A percentile compares a stretch with the other conserved stretches of the same genome.
Conservation (phyloP, 2,888 invertebrate genomes). For the Cerastis leucographa region DNA sequence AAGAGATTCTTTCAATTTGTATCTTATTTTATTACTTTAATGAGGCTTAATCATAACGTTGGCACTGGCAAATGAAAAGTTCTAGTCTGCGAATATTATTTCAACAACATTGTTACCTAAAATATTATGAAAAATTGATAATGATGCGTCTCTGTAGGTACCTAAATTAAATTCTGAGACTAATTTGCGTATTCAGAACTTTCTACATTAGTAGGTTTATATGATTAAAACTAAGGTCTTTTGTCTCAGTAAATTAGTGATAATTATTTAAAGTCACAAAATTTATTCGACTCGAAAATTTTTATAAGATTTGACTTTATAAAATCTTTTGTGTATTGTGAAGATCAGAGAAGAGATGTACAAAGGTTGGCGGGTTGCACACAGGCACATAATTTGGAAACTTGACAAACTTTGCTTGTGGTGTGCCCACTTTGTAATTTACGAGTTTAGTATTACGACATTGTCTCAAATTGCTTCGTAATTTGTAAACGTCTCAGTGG, state of each 20-base stretch:
- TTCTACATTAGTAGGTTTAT: constrained; percentile 43
- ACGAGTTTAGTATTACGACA: constrained; percentile 76
- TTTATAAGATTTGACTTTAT: constrained; percentile 3
- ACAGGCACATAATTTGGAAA: constrained; percentile 60
- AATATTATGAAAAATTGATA: constrained; percentile 23
- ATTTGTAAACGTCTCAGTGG: constrained; percentile 68
- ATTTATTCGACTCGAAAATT: neutral
- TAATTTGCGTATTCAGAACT: constrained; percentile 48
- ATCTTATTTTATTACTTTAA: constrained; percentile 6
- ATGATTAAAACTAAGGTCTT: constrained; percentile 30
- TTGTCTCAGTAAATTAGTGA: constrained; percentile 28
- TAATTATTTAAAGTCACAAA: constrained; percentile 31
- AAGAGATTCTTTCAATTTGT: constrained; percentile 9
- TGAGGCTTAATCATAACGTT: neutral
- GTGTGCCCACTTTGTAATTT: constrained; percentile 81
- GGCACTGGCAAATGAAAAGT: constrained; percentile 4
- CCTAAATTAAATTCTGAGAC: constrained; percentile 32
- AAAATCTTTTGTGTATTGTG: constrained; percentile 32
- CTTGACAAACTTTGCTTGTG: constrained; percentile 70
- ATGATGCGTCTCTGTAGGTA: constrained; percentile 23
- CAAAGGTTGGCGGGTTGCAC: constrained; percentile 33
- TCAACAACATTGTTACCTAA: constrained; percentile 9
- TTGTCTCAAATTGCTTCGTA: constrained; percentile 76
- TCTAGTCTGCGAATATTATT: constrained; percentile 17
- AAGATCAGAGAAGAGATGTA: constrained; percentile 41